A percentile compares a stretch with the other conserved stretches of the same genome.
Conservation (phyloP, 2,797 vertebrate species). For the Myotis myotis region DNA sequence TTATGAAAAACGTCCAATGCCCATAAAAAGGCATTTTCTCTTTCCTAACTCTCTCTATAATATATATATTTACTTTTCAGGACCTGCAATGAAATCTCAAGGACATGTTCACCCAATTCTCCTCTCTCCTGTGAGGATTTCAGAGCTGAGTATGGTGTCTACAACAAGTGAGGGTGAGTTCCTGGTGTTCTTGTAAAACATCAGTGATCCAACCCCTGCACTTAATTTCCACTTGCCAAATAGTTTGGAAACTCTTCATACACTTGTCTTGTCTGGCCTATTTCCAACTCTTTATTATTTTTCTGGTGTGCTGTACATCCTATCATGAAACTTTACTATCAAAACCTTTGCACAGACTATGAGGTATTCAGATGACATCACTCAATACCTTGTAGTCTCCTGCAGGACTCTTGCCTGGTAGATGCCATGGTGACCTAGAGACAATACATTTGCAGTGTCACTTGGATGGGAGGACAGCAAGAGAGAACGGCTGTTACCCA, state of each 20-base stretch:
- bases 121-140: constrained; percentile 88
- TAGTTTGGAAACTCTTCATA: neutral
- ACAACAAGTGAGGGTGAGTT: constrained; percentile 79
- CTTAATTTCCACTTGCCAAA: neutral
- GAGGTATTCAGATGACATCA: neutral
- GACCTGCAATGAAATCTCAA: constrained; percentile 88
- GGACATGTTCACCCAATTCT: constrained; percentile 88
- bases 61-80: constrained; percentile 60
- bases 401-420: neutral
- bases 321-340: neutral
- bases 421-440: neutral
- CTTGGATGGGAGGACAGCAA: neutral
- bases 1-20: constrained; percentile 7
- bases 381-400: neutral
- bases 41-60: constrained; percentile 40
- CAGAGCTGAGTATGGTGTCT: constrained; percentile 85
- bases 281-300: neutral
- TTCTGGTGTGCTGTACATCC: neutral
- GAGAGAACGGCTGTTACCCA: neutral
- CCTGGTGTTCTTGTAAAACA: neutral
- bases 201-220: neutral
- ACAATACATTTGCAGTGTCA: neutral
- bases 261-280: neutral
- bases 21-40: neutral
- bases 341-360: neutral